Percentiles rank a stretch among this genome's conserved stretches.
These are phyloP conservation scores for Sapajus apella DNA, from an alignment of 2,113 vertebrate genomes.

Conservation along the genomic window DNA sequence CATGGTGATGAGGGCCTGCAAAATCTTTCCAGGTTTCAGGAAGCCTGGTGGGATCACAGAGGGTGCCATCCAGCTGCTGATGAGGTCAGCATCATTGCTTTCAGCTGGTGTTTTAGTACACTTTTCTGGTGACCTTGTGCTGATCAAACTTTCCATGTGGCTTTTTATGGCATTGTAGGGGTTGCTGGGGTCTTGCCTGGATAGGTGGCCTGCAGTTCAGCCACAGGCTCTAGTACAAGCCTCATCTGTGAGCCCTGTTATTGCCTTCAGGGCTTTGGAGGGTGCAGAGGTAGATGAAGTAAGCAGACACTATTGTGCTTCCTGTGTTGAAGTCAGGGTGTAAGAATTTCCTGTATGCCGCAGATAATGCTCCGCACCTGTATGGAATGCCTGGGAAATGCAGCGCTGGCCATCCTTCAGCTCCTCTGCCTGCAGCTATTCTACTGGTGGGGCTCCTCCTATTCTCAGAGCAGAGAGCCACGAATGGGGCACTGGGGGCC, in stretches of 20 bases:
- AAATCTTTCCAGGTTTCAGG: not conserved
- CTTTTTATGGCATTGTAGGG: not conserved
- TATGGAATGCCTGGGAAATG: not conserved
- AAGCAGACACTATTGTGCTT: not conserved
- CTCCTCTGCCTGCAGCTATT: conserved; percentile 13
- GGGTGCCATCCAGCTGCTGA: not conserved
- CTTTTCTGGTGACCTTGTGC: not conserved
- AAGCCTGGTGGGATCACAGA: fast-evolving
- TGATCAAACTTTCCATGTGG: not conserved
- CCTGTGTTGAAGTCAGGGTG: conserved; percentile 26
- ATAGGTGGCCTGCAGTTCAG: not conserved
- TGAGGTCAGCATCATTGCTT: fast-evolving
- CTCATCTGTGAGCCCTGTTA: not conserved
- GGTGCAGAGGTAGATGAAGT: not conserved
- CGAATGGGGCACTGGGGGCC: not conserved
- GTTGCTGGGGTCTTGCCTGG: not conserved
- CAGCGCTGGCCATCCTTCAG: not conserved
- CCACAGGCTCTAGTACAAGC: fast-evolving
- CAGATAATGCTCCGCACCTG: not conserved
- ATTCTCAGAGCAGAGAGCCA: not conserved
- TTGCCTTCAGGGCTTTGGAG: not conserved
- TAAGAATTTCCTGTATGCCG: conserved; percentile 51
- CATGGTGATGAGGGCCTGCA: not conserved
- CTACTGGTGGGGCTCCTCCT: not conserved
- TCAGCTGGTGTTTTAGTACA: fast-evolving